These are phyloP conservation scores for Drosophila prolongata DNA, from an alignment of 2,888 invertebrate genomes.

Conservation along the genomic window DNA sequence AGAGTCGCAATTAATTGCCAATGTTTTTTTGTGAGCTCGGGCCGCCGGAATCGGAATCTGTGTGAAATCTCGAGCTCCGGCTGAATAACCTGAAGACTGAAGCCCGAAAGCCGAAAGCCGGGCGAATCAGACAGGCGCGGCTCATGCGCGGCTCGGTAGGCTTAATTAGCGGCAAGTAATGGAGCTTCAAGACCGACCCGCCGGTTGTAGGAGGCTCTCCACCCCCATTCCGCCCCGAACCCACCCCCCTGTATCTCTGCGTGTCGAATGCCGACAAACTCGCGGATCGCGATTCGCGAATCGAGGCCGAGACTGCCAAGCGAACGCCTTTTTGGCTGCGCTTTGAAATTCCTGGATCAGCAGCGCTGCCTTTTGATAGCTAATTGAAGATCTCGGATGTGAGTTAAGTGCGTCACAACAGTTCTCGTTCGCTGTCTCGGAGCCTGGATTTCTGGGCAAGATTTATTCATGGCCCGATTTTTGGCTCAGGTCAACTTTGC, in stretches of 20 bases:
- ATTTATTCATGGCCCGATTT: slow-evolving; percentile 34
- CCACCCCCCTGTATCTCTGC: slow-evolving; percentile 11
- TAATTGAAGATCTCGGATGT: slow-evolving; percentile 80
- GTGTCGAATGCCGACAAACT: slow-evolving; percentile 36
- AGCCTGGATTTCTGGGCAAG: slow-evolving; percentile 27
- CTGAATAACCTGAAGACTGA: slow-evolving; percentile 30
- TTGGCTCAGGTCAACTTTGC: slow-evolving; percentile 23
- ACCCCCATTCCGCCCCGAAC: slow-evolving; percentile 1
- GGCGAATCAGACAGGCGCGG: slow-evolving; percentile 18
- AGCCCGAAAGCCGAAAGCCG: slow-evolving; percentile 34
- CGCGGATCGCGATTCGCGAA: slow-evolving; percentile 24
- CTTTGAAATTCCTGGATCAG: slow-evolving; percentile 60
- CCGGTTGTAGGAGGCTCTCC: slow-evolving; percentile 63
- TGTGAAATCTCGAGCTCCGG: slow-evolving; percentile 69
- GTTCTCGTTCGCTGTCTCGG: slow-evolving; percentile 13
- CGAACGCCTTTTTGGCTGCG: slow-evolving; percentile 56
- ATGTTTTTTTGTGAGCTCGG: slow-evolving; percentile 60
- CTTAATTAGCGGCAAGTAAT: slow-evolving; percentile 83
- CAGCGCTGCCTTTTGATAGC: slow-evolving; percentile 68
- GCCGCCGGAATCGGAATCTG: slow-evolving; percentile 69
- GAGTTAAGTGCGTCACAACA: slow-evolving; percentile 59
- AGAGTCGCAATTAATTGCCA: slow-evolving; percentile 75
- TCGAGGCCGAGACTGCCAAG: slow-evolving; percentile 47
- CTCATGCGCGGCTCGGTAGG: slow-evolving; percentile 69
- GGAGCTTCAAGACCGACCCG: slow-evolving; percentile 47